Evolutionary conservation across 1,140 invertebrate genomes (phyloP).

Genomic region (Meloidogyne floridensis): DNA sequence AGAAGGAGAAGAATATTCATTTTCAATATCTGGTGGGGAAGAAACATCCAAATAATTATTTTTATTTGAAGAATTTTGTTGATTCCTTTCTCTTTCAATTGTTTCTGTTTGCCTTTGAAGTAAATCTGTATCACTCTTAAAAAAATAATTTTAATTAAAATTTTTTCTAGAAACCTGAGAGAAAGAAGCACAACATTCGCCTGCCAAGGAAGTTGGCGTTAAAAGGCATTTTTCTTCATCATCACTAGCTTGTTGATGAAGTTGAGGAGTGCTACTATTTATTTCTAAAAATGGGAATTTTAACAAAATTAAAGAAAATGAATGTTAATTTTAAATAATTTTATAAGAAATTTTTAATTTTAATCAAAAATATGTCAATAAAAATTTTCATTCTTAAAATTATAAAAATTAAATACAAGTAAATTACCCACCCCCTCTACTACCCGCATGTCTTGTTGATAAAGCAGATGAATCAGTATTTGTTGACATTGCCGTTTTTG

Average conservation of each 20-base stretch:
- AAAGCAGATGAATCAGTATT: not conserved
- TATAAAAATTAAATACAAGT: not conserved
- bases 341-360: not conserved
- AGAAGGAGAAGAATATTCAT: constrained; percentile 19
- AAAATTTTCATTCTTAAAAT: not conserved
- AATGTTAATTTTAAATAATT: too few species aligned
- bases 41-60: not conserved
- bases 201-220: constrained; percentile 36
- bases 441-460: constrained; percentile 1
- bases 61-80: constrained; percentile 3
- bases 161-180: constrained; percentile 8
- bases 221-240: constrained; percentile 42
- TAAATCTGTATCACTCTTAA: not conserved
- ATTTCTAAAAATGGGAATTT: not conserved
- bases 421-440: constrained; percentile 2
- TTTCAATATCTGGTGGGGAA: not conserved
- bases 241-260: constrained; percentile 32
- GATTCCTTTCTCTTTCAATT: constrained; percentile 7
- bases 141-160: not conserved
- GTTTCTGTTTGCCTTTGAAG: constrained; percentile 2
- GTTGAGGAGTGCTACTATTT: not conserved
- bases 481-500: not conserved
- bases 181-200: constrained; percentile 23
- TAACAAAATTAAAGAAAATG: not conserved
- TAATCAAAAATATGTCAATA: not conserved